Conservation (phyloP, 2,797 vertebrate species). For the Hydrophis major region DNA sequence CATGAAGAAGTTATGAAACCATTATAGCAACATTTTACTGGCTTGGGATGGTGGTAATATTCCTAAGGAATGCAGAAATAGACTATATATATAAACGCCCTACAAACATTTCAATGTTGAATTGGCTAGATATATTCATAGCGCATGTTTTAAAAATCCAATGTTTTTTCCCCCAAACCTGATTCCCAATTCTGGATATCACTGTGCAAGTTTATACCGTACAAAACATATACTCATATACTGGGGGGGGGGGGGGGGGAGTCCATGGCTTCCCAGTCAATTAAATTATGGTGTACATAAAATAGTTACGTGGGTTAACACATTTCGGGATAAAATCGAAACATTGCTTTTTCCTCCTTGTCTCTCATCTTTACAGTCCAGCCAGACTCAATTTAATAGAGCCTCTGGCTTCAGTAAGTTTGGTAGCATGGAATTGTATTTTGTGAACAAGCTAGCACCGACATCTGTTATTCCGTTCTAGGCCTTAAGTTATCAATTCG, state of each 20-base stretch:
- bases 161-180: not conserved
- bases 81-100: not conserved
- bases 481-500: not conserved
- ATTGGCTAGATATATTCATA: not conserved
- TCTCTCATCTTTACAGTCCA: not conserved
- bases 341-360: not conserved
- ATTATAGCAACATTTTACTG: not conserved
- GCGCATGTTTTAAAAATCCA: not conserved
- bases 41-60: not conserved
- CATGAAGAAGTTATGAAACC: not conserved
- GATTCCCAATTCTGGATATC: not conserved
- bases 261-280: not conserved
- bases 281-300: not conserved
- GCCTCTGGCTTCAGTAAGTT: not conserved
- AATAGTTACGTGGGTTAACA: not conserved
- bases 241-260: too few relatives aligned
- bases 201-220: not conserved
- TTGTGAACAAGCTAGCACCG: not conserved
- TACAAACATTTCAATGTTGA: not conserved
- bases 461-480: not conserved
- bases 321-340: not conserved
- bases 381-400: not conserved
- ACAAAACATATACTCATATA: not conserved
- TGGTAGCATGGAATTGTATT: not conserved
- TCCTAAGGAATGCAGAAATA: not conserved